Conservation (phyloP, 2,797 vertebrate species). For the Rhinichthys osculus region DNA sequence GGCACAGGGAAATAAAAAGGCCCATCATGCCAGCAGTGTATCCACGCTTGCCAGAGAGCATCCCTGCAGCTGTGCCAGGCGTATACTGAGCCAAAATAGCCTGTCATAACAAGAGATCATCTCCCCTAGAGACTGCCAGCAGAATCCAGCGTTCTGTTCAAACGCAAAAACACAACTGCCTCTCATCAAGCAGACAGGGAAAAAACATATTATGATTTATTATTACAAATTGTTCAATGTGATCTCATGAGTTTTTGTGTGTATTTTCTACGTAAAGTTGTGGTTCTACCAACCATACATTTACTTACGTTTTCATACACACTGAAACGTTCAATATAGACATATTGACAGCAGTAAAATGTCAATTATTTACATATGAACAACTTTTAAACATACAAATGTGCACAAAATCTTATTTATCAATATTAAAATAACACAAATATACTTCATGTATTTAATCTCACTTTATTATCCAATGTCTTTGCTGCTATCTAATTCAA, state of each 20-base stretch:
- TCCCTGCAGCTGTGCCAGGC: conserved; percentile 40
- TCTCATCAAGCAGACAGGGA: not conserved
- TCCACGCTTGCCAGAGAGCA: conserved; percentile 35
- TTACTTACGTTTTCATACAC: not conserved
- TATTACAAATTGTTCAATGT: not conserved
- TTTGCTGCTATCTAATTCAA: not conserved
- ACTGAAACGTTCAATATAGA: not conserved
- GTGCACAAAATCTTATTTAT: not conserved
- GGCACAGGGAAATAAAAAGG: conserved; percentile 19
- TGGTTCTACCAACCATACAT: not conserved
- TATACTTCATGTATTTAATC: not conserved
- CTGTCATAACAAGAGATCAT: conserved; percentile 56
- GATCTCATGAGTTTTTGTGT: not conserved
- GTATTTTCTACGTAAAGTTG: not conserved
- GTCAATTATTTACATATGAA: not conserved
- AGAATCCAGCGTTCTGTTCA: conserved; percentile 3
- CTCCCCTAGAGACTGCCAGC: conserved; percentile 29
- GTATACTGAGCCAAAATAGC: conserved; percentile 22
- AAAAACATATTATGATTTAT: not conserved
- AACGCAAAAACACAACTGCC: conserved; percentile 16
- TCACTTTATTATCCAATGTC: not conserved
- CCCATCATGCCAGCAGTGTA: conserved; percentile 29
- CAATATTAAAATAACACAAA: not conserved
- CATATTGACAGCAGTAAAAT: not conserved
- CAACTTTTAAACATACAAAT: not conserved